Evolutionary conservation across 1,140 invertebrate species (phyloP).

Genomic region (Micrasema minimum): DNA sequence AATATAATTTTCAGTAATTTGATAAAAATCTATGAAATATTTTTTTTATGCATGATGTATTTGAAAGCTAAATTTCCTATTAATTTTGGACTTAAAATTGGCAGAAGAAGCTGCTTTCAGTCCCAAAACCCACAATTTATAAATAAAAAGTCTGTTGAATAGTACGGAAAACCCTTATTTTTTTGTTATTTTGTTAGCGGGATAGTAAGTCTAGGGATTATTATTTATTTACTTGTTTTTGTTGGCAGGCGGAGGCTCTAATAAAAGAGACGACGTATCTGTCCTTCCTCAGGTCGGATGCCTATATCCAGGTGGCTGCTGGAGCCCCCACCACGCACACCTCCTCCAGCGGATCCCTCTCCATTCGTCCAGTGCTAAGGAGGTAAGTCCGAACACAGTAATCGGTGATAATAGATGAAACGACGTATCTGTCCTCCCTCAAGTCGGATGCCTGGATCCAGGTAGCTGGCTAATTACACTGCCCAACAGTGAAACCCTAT

Average conservation of each 20-base stretch:
- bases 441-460: constrained; percentile 91
- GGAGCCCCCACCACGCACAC: constrained; percentile 62
- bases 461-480: constrained; percentile 70
- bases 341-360: constrained; percentile 53
- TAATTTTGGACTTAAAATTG: too few species aligned
- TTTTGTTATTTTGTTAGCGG: too few species aligned
- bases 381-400: constrained; percentile 45
- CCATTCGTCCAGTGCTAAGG: constrained; percentile 55
- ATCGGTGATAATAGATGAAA: constrained; percentile 75
- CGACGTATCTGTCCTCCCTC: constrained; percentile 91
- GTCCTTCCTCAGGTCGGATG: constrained; percentile 89
- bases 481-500: not conserved
- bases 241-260: constrained; percentile 77
- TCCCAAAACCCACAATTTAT: too few species aligned
- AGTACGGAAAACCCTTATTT: too few species aligned
- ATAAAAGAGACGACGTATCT: constrained; percentile 89
- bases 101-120: too few species aligned
- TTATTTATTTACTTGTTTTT: too few species aligned
- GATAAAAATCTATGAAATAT: too few species aligned
- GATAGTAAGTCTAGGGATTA: too few species aligned
- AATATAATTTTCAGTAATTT: too few species aligned
- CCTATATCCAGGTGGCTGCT: constrained; percentile 90
- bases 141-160: too few species aligned
- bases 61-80: too few species aligned
- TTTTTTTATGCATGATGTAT: too few species aligned